A percentile compares a stretch with the other conserved stretches of the same genome.
phyloP scores from a whole-genome alignment of 2,113 vertebrate species.

The Gymnogyps californianus region DNA sequence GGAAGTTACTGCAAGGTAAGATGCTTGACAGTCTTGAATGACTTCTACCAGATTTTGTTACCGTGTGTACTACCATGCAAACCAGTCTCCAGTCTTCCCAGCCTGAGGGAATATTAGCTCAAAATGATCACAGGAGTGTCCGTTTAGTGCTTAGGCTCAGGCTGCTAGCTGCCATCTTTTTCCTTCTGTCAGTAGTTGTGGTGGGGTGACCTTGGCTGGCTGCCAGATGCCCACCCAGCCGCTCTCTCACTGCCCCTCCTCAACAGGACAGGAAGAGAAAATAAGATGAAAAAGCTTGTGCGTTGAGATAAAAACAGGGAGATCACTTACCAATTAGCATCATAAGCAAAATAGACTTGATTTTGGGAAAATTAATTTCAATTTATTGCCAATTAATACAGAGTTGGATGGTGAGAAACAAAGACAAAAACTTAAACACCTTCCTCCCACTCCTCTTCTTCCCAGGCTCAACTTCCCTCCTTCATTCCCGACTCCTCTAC shows the following conservation, averaged over 20 bases:
- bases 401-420: background rate
- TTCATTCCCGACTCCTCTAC: too few species aligned
- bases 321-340: background rate
- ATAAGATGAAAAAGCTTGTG: background rate
- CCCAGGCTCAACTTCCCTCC: too few species aligned
- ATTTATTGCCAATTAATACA: background rate
- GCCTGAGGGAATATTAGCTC: background rate
- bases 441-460: too few species aligned
- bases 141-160: background rate
- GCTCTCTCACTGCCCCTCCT: background rate
- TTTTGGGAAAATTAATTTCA: background rate
- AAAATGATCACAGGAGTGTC: too few species aligned
- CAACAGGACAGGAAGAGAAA: background rate
- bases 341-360: too few species aligned
- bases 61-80: background rate
- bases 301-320: too few species aligned
- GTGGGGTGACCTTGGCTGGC: background rate
- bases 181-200: too few species aligned
- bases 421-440: too few species aligned
- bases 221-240: background rate
- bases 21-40: background rate
- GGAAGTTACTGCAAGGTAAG: constrained; percentile 75
- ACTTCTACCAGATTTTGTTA: background rate
- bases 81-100: background rate
- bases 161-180: background rate